A percentile compares a stretch with the other conserved stretches of the same genome.
phyloP scores from a whole-genome alignment of 2,888 invertebrate genomes.

The Pseudanteris insignis region DNA sequence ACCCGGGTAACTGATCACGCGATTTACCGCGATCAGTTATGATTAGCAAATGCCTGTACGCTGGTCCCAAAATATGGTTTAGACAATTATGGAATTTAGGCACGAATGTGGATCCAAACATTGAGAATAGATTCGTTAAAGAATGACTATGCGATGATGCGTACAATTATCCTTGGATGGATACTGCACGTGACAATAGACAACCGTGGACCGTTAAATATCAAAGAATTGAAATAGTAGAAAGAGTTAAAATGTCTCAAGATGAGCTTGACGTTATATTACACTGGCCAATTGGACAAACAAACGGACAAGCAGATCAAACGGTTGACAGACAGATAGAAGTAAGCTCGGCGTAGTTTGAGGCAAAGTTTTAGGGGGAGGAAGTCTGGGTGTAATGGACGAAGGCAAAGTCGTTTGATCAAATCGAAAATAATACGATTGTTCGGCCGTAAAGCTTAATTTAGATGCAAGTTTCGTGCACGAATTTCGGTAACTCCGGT shows the following conservation, averaged over 20 bases:
- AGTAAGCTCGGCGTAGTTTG: not conserved
- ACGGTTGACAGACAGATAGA: slow-evolving; percentile 6
- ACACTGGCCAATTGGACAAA: too few species aligned
- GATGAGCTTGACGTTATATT: slow-evolving; percentile 1
- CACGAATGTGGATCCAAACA: slow-evolving; percentile 28
- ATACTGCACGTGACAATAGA: too few species aligned
- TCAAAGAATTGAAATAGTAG: slow-evolving; percentile 1
- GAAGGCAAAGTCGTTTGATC: not conserved
- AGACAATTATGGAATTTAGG: slow-evolving; percentile 31
- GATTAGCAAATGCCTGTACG: slow-evolving; percentile 30
- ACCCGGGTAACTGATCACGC: slow-evolving; percentile 16
- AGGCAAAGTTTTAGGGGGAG: not conserved
- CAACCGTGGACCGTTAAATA: too few species aligned
- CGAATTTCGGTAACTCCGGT: slow-evolving; percentile 73
- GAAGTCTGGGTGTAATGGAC: too few species aligned
- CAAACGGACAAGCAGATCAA: not conserved
- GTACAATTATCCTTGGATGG: too few species aligned
- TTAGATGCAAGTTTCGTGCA: slow-evolving; percentile 79
- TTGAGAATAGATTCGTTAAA: too few species aligned
- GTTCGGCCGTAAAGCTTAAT: not conserved
- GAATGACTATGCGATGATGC: too few species aligned
- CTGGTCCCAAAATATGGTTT: slow-evolving; percentile 38
- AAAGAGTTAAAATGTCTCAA: slow-evolving; percentile 12
- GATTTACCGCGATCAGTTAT: slow-evolving; percentile 39
- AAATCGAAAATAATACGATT: not conserved